These are phyloP conservation scores for silkworm (Bombyx mori) DNA, from an alignment of 1,140 invertebrate genomes.

Conservation along the genomic window DNA sequence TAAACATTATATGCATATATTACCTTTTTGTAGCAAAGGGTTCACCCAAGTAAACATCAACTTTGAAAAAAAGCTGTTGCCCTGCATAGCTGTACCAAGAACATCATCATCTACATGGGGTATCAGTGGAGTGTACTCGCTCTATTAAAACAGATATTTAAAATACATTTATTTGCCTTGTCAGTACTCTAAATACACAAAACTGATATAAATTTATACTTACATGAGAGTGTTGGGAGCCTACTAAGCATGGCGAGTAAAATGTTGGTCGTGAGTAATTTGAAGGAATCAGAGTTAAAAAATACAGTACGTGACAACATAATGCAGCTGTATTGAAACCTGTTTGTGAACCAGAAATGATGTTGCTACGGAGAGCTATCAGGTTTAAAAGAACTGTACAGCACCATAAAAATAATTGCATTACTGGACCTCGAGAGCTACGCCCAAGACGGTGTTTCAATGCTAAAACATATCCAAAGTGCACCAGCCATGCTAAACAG, in stretches of 20 bases:
- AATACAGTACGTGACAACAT: conserved; percentile 74
- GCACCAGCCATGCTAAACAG: conserved; percentile 83
- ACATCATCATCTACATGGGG: conserved; percentile 72
- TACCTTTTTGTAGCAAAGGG: conserved; percentile 87
- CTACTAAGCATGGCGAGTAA: conserved; percentile 65
- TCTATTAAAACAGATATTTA: conserved; percentile 30
- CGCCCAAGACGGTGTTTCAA: conserved; percentile 75
- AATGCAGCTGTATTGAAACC: conserved; percentile 67
- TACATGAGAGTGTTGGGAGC: conserved; percentile 71
- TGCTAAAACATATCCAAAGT: conserved; percentile 81
- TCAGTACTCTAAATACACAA: not conserved
- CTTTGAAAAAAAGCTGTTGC: conserved; percentile 78
- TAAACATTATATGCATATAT: conserved; percentile 3
- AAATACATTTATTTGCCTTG: not conserved
- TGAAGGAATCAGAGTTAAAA: conserved; percentile 75
- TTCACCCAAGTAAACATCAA: conserved; percentile 91
- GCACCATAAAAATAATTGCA: conserved; percentile 77
- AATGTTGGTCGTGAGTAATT: conserved; percentile 63
- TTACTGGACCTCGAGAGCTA: conserved; percentile 80
- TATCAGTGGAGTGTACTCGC: conserved; percentile 75
- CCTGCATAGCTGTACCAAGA: conserved; percentile 86
- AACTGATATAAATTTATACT: conserved; percentile 22
- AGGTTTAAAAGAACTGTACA: conserved; percentile 75
- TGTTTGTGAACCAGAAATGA: conserved; percentile 49
- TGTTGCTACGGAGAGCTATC: conserved; percentile 70